Base-by-base conservation (phyloP, 2,888 invertebrate genomes). In the Allophyes oxyacanthae region DNA sequence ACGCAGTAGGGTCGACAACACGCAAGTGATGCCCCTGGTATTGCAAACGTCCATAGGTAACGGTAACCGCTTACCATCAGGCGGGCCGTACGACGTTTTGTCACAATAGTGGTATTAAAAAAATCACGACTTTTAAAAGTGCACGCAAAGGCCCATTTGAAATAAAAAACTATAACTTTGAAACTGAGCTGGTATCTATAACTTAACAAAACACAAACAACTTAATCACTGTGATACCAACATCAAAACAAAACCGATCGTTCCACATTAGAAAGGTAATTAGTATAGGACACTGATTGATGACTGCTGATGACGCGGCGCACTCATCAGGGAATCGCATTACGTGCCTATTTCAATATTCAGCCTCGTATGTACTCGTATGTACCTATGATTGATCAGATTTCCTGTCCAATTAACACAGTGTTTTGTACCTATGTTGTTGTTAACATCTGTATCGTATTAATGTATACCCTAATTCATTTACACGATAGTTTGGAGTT, bases 211-310 rank as follows among this genome's bases (percentile, higher is more conserved):
- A 5, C 5, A 9, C 14, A 36, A 36, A 49, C 33, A 55, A 50
- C 60, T 51, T 64, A 9, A 42, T 5, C 9, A 43, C 2, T 33
- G 6, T 13, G 42, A 10, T 48, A 61, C 61, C 72, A 58, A 67
- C 61, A 68, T 72, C 67, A 73, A 75, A 71, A 76, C 75, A 77
- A 77, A 79, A 76, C 70, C 77, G 64, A 77, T 74, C 74, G 71
- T 64, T 71, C 53, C 64, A 72, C 80, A 86, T 85, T 85, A 88
- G 84, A 81, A 72, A 65, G 72, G 77, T 85, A 86, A 87, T 87
- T 85, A 85, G 85, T 85, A 85, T 82, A 72, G 64, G 75, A 68
- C 70, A 49, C 64, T 85, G 87, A 87, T 86, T 84, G 86, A 88
- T 85, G 78, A 78, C 73, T 42, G 63, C 59, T 78, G 81, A 83